phyloP scores from a whole-genome alignment of 1,140 invertebrate species.

The Steinernema khuongi region DNA sequence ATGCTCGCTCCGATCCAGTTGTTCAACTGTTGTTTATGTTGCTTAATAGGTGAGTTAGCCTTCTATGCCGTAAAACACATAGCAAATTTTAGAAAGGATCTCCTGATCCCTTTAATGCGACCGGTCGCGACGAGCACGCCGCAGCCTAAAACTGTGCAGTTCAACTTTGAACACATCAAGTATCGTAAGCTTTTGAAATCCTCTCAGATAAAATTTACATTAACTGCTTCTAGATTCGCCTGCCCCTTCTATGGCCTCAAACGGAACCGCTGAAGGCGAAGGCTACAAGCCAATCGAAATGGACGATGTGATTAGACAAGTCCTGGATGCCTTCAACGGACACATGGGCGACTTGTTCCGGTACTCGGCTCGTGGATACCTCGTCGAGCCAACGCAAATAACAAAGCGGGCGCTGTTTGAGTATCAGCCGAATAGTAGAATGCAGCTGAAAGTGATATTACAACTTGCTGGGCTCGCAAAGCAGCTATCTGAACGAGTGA shows the following conservation, averaged over 20 bases:
- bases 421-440: background rate
- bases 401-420: background rate
- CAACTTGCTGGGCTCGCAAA: background rate
- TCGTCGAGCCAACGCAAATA: background rate
- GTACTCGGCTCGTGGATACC: background rate
- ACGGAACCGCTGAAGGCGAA: background rate
- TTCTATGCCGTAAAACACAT: too few relatives aligned
- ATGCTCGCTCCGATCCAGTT: background rate
- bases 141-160: background rate
- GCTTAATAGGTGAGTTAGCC: background rate
- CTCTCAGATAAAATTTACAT: background rate
- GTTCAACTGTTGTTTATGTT: background rate
- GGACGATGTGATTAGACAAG: background rate
- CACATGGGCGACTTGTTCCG: background rate
- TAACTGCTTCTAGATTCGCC: background rate
- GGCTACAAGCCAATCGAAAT: background rate
- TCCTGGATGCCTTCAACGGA: background rate
- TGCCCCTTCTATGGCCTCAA: background rate
- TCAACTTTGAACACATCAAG: background rate
- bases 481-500: background rate
- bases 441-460: background rate
- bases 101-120: background rate
- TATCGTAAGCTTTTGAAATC: background rate
- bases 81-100: background rate
- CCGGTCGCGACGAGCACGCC: background rate